Conservation (phyloP, 2,113 vertebrate species). For the Ceyx cyanopectus region DNA sequence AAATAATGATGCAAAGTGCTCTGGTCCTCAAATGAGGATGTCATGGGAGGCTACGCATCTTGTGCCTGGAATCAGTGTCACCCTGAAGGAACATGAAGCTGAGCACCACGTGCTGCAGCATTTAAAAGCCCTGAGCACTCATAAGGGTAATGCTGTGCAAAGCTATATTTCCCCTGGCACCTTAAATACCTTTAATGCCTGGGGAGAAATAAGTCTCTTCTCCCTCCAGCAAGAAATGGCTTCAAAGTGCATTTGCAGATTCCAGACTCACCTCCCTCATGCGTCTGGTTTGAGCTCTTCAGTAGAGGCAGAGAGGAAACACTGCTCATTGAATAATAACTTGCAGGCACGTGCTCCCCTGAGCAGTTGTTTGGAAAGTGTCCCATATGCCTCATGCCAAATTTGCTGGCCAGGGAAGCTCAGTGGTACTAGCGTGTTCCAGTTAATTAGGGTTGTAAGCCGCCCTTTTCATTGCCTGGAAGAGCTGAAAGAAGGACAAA, state of each 20-base stretch:
- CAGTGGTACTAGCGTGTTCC: conserved; percentile 57
- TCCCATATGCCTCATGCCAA: conserved; percentile 23
- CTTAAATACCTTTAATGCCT: neutral
- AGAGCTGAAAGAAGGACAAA: conserved; percentile 51
- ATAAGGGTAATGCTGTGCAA: neutral
- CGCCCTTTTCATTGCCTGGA: conserved; percentile 48
- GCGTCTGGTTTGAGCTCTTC: conserved; percentile 3
- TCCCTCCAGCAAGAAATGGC: neutral
- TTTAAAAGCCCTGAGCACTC: neutral
- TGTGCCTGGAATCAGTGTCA: neutral
- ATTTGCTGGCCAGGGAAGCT: conserved; percentile 53
- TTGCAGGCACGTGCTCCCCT: conserved; percentile 15
- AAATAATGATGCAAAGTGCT: neutral
- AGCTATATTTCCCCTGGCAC: neutral
- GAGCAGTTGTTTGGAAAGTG: conserved; percentile 53
- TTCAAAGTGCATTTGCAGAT: conserved; percentile 25
- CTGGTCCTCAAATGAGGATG: neutral
- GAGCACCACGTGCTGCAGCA: neutral
- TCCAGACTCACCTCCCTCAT: neutral
- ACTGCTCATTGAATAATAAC: neutral
- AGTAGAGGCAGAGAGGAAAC: neutral
- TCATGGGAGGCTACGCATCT: neutral
- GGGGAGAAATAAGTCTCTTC: conserved; percentile 5
- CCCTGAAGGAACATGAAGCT: neutral
- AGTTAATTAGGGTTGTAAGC: conserved; percentile 61